A percentile compares a stretch with the other conserved stretches of the same genome.
Conservation (phyloP, 53 echinoderm and acorn worm genomes). For the Henricia sp. region DNA sequence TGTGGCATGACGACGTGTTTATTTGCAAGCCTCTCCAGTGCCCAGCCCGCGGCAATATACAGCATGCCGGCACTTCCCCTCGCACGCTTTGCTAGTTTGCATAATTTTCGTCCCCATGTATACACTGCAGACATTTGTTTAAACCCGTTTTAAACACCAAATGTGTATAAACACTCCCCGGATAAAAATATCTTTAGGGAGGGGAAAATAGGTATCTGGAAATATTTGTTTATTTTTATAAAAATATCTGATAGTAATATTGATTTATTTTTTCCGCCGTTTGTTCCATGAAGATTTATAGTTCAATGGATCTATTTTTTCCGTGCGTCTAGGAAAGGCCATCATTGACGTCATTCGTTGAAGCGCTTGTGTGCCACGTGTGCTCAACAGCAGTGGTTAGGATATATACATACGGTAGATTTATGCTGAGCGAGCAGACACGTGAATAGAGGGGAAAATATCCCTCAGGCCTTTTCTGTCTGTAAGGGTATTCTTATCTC, state of each 20-base stretch:
- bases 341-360: conserved; percentile 48
- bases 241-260: not conserved
- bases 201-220: too few relatives aligned
- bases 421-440: not conserved
- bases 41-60: not conserved
- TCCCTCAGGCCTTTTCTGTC: not conserved
- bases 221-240: too few relatives aligned
- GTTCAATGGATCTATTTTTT: not conserved
- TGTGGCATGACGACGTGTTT: not conserved
- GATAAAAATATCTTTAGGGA: not conserved
- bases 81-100: not conserved
- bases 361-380: not conserved
- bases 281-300: not conserved
- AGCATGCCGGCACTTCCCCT: not conserved
- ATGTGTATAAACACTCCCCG: not conserved
- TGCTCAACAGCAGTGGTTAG: not conserved
- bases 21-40: not conserved
- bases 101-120: not conserved
- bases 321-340: conserved; percentile 22
- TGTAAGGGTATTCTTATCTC: conserved; percentile 21
- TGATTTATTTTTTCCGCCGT: not conserved
- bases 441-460: not conserved
- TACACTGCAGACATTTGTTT: not conserved
- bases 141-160: not conserved
- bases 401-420: not conserved